These are phyloP conservation scores for Zingel zingel DNA, from an alignment of 2,113 vertebrate genomes.

Conservation along the genomic window DNA sequence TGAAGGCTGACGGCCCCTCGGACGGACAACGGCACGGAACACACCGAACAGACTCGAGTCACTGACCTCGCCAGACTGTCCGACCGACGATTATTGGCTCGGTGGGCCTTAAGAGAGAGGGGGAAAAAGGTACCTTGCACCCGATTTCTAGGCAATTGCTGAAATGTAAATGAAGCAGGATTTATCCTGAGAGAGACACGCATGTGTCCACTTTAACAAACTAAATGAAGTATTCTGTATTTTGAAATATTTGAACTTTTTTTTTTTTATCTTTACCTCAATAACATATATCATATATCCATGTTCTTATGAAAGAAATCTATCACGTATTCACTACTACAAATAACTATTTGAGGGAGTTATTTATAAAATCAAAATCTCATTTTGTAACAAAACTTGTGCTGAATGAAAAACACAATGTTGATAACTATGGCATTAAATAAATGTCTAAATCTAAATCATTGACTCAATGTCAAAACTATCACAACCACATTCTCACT, in stretches of 20 bases:
- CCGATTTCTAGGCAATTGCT: slow-evolving; percentile 12
- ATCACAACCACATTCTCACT: not conserved
- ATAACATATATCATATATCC: not conserved
- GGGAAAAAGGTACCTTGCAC: slow-evolving; percentile 7
- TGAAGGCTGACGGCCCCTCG: too few species aligned
- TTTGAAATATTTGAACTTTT: not conserved
- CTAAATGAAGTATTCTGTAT: too few species aligned
- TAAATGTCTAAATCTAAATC: not conserved
- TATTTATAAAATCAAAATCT: not conserved
- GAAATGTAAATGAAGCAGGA: slow-evolving; percentile 29
- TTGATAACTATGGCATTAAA: not conserved
- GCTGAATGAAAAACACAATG: not conserved
- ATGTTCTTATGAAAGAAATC: not conserved
- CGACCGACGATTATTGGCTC: too few species aligned
- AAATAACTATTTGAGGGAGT: not conserved
- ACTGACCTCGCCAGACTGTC: too few species aligned
- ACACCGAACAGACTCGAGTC: too few species aligned
- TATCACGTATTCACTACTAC: not conserved
- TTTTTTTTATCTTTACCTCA: not conserved
- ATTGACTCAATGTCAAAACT: not conserved
- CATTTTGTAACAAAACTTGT: not conserved
- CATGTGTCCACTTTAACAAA: not conserved
- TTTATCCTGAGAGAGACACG: not conserved
- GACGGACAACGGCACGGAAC: too few species aligned
- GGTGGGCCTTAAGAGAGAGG: not conserved